Base-by-base conservation (phyloP, 2,888 invertebrate genomes). In the Pristionchus arcanus region DNA sequence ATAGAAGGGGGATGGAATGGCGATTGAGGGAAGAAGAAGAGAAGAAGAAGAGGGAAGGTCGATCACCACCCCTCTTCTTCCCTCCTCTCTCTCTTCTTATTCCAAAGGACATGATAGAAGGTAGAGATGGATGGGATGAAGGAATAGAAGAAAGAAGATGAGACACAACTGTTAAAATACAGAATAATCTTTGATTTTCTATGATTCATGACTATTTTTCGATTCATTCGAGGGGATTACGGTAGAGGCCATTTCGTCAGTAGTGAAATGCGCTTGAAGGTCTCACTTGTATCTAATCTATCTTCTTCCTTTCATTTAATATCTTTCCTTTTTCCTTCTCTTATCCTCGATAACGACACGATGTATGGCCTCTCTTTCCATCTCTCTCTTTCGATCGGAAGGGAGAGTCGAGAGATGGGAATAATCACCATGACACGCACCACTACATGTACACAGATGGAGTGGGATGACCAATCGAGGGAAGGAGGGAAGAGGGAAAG, bases 371-470 rank as follows among this genome's bases (percentile, higher is more conserved):
- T 55, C 83, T 28, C n/a, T 49, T 49, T 0, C 42, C n/a, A n/a
- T 16, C 31, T 31, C 55, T 55, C 83, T 55, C 83, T 55, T 53
- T 55, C 83, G 55, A 84, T 55, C 83, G 55, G 83, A 42, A 81
- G 81, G 34, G 77, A 42, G 74, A 74, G 77, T 42, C 42, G 85
- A 66, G 86, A 66, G 49, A 86, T 63, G 86, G 86, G 86, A 86
- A 86, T 66, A 66, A 86, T 86, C 42, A 66, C 63, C 66, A 66
- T 66, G 59, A 66, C 59, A 86, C 86, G 86, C 86, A 59, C 49
- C 86, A 66, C 86, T 86, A 66, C 59, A 37, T 86, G 42, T 86
- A 59, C 86, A 59, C 86, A 59, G 34, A 63, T 21, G 28, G 49
- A 86, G 59, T 59, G 42, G 66, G 42, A 28, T 28, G 66, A 63